Conservation (phyloP, 1,140 invertebrate species). For the Cotesia typhae region DNA sequence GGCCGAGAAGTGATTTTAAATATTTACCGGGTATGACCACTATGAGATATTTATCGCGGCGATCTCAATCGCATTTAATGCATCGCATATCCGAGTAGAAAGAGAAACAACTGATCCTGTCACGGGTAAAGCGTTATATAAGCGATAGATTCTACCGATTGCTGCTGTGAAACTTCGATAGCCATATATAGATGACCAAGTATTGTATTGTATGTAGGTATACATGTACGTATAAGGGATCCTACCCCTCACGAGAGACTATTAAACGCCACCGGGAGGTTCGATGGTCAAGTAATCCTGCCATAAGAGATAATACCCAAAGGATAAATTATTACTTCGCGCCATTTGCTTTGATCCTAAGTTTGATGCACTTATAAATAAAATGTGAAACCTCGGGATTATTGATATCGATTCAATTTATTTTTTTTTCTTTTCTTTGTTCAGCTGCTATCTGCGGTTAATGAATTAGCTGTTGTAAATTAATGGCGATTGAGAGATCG, state of each 20-base stretch:
- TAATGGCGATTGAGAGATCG: not conserved
- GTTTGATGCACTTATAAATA: conserved; percentile 20
- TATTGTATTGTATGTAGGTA: too few species aligned
- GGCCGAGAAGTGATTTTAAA: conserved; percentile 39
- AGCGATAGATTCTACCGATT: not conserved
- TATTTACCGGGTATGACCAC: conserved; percentile 29
- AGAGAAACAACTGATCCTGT: conserved; percentile 9
- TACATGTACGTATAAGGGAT: conserved; percentile 38
- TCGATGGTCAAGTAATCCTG: conserved; percentile 49
- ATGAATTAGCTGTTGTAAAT: not conserved
- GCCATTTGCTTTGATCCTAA: conserved; percentile 38
- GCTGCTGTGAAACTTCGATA: conserved; percentile 41
- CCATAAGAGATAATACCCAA: conserved; percentile 39
- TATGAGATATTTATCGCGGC: conserved; percentile 43
- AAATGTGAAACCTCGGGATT: not conserved
- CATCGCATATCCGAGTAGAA: not conserved
- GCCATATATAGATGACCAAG: conserved; percentile 19
- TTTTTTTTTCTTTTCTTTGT: too few species aligned
- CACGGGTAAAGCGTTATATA: not conserved
- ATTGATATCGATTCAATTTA: too few species aligned
- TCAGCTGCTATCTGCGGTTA: too few species aligned
- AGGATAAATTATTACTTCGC: conserved; percentile 42
- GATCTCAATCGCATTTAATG: conserved; percentile 34
- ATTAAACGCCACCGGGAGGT: conserved; percentile 50
- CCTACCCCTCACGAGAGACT: conserved; percentile 41